Base-by-base conservation (phyloP, 2,888 invertebrate genomes). In the Hemistola chrysoprasaria region DNA sequence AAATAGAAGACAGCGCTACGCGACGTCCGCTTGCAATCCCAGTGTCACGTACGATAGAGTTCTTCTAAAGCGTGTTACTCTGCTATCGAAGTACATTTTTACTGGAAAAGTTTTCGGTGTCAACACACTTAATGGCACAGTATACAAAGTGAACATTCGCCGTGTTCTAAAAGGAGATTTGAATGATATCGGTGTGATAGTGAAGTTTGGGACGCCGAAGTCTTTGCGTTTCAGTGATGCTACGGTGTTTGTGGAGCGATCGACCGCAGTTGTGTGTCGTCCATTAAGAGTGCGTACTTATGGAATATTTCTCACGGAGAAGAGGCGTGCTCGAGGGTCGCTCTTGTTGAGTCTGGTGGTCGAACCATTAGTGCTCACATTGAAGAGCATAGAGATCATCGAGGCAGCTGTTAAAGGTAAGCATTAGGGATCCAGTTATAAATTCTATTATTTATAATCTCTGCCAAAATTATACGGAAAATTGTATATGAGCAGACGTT, bases 331-430 rank as follows among this genome's bases (percentile, higher is more conserved):
- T 22, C 53, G 56, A 22, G 62, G 60, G 5, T 32, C 38, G n/a
- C 35, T 70, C 26, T 51, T 62, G 44, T 59, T 85, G 33, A 73
- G 63, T 46, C 67, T 87, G 44, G 65, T 84, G 5, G 64, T 80
- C 26, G 77, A 83, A 44, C 86, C 86, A n/a, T 63, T 86, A 45
- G 47, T 71, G 47, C 52, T 87, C 47, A 79, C 75, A 47, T 62
- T 84, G 47, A 67, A 69, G 40, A 81, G 77, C 49, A 72, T 86
- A 29, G 80, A 71, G 45, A 66, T 78, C 30, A 78, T 86, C 31
- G 84, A 86, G 57, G 78, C 84, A 9, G 78, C 78, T 33, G 67
- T 80, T 29, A 83, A 84, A 83, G 86, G 86, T 85, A 71, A 69
- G 69, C 2, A 16, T 16, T 4, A 16, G 3, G n/a, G n/a, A n/a